Evolutionary conservation across 1,140 invertebrate species (phyloP).

Genomic region (Micrasema minimum): DNA sequence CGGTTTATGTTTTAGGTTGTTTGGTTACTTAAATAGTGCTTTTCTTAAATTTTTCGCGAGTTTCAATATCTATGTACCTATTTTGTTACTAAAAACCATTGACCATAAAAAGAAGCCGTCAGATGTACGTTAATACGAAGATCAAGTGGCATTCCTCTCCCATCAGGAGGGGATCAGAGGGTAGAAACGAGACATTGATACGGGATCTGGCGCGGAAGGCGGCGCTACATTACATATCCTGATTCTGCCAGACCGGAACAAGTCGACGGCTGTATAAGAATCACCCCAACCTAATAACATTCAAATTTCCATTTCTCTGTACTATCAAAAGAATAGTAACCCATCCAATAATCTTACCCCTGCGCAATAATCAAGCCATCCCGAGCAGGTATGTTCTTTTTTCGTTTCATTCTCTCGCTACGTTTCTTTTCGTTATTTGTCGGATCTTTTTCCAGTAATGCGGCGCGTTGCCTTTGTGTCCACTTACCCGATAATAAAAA

Average conservation of each 20-base stretch:
- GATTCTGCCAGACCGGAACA: slow-evolving; percentile 10
- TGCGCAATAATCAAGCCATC: slow-evolving; percentile 47
- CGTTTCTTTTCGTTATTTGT: slow-evolving; percentile 47
- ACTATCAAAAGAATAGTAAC: slow-evolving; percentile 42
- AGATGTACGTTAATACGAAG: slow-evolving; percentile 10
- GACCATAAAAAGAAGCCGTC: slow-evolving; percentile 26
- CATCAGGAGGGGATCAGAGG: slow-evolving; percentile 31
- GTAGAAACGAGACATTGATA: slow-evolving; percentile 31
- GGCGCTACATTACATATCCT: slow-evolving; percentile 4
- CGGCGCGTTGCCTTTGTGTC: slow-evolving; percentile 49
- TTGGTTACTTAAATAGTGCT: too few species aligned
- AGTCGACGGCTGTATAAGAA: slow-evolving; percentile 22
- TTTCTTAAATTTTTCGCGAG: too few species aligned
- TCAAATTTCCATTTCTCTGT: slow-evolving; percentile 46
- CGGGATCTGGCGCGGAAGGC: background rate
- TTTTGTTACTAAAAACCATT: too few species aligned
- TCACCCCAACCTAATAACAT: slow-evolving; percentile 45
- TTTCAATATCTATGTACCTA: too few species aligned
- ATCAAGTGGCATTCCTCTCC: slow-evolving; percentile 30
- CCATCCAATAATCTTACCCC: slow-evolving; percentile 21
- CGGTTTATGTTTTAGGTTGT: too few species aligned
- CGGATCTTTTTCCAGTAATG: slow-evolving; percentile 43
- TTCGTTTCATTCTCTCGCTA: slow-evolving; percentile 30
- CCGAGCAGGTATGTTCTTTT: slow-evolving; percentile 28
- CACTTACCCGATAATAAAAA: slow-evolving; percentile 51